phyloP scores from a whole-genome alignment of 2,797 vertebrate genomes.

The Neostethus bicornis region DNA sequence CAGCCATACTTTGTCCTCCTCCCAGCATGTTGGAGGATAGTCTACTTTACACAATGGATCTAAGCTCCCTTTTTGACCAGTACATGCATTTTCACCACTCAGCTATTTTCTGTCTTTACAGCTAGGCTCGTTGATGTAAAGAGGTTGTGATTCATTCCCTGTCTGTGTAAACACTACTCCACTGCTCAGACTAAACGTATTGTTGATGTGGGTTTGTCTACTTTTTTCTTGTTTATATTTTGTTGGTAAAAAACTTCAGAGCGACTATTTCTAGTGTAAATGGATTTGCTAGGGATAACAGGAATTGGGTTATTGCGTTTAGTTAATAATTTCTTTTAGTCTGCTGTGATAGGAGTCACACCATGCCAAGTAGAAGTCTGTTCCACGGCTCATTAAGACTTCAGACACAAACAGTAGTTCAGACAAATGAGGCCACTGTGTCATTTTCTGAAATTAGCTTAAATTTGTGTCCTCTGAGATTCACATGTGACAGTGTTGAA shows the following conservation, averaged over 20 bases:
- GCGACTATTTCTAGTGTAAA: slow-evolving; percentile 13
- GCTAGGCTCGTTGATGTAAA: slow-evolving; percentile 55
- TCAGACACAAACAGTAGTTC: slow-evolving; percentile 45
- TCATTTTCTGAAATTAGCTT: slow-evolving; percentile 52
- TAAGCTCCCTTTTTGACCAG: slow-evolving; percentile 76
- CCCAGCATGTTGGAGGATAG: slow-evolving; percentile 59
- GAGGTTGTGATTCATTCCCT: slow-evolving; percentile 49
- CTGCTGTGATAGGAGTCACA: slow-evolving; percentile 41
- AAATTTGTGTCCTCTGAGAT: slow-evolving; percentile 32
- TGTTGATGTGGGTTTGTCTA: slow-evolving; percentile 39
- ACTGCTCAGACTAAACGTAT: slow-evolving; percentile 26
- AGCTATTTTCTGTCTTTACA: slow-evolving; percentile 71
- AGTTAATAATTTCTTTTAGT: slow-evolving; percentile 26
- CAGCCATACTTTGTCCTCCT: slow-evolving; percentile 69
- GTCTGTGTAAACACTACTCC: slow-evolving; percentile 39
- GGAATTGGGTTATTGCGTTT: slow-evolving; percentile 10
- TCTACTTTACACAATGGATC: slow-evolving; percentile 76
- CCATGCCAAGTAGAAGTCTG: slow-evolving; percentile 31
- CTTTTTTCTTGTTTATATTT: slow-evolving; percentile 30
- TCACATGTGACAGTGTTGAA: slow-evolving; percentile 24
- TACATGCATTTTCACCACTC: slow-evolving; percentile 69
- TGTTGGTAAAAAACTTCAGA: slow-evolving; percentile 32
- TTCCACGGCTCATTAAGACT: slow-evolving; percentile 50
- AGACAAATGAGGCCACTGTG: slow-evolving; percentile 65
- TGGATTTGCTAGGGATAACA: slow-evolving; percentile 27